Base-by-base conservation (phyloP, 2,797 vertebrate genomes). In the Epinephelus coioides region DNA sequence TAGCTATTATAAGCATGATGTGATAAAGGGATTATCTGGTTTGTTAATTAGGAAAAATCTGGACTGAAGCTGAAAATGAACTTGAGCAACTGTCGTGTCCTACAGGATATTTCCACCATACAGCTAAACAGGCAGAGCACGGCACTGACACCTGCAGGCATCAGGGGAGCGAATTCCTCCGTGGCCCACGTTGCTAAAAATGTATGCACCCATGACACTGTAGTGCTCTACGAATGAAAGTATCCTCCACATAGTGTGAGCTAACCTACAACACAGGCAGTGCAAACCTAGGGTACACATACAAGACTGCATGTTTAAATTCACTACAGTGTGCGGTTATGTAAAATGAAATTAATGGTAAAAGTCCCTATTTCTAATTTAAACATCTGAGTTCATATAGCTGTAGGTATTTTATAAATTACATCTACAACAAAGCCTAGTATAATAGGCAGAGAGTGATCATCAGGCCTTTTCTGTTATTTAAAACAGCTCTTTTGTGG, bases 81-180 rank as follows among this genome's bases (percentile, higher is more conserved):
- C 55, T 72, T 50, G 4, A 77, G 44, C 13, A 59, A 38, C 15
- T 54, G 30, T 25, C 70, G 57, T 68, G 49, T 70, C 68, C 64
- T 61, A 47, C 44, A 76, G 61, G 60, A 73, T 30, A 68, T 64
- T 72, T 76, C 68, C 60, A 76, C 53, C 27, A 53, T 40, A 43
- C 34, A 68, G 73, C 57, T 65, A 55, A 69, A 84, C 43, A 81
- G 69, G 67, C 61, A 66, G 69, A 81, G 59, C 54, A 55, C 21
- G 69, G 69, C 67, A 67, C 59, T 82, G 63, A 76, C 63, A 34
- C 55, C 50, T n/a, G 8, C 30, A 27, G 50, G 79, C 57, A 47
- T 86, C 85, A 63, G 66, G 81, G 81, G 85, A 87, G 66, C 50
- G 44, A 83, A 69, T 86, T 81, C 90, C 85, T 72, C 78, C 64